Conservation (phyloP, 2,113 vertebrate species). For the Oryzias javanicus region DNA sequence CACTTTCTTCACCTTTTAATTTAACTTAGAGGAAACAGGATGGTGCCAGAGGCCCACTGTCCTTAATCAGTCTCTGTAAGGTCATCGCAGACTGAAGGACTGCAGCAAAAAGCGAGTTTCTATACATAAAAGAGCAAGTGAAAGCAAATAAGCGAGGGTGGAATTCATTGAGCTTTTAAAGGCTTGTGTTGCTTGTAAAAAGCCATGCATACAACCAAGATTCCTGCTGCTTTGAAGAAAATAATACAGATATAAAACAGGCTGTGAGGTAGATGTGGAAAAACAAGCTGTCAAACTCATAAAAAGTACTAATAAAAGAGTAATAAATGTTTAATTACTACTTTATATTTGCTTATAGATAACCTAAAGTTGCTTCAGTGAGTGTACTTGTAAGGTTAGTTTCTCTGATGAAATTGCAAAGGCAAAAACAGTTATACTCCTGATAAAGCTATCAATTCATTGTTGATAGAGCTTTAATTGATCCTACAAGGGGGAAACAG, state of each 20-base stretch:
- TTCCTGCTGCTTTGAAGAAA: slow-evolving; percentile 3
- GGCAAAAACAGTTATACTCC: no score
- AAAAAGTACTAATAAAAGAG: no score
- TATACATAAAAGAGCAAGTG: slow-evolving; percentile 48
- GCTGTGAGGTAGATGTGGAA: background rate
- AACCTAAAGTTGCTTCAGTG: no score
- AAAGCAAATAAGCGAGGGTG: slow-evolving; percentile 43
- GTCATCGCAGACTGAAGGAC: slow-evolving; percentile 64
- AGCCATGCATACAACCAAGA: slow-evolving; percentile 15
- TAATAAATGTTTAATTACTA: no score
- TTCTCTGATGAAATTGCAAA: no score
- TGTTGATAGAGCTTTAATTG: no score
- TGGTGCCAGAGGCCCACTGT: slow-evolving; percentile 63
- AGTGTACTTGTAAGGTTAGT: no score
- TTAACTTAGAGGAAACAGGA: slow-evolving; percentile 72
- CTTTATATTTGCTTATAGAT: no score
- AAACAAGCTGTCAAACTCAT: no score
- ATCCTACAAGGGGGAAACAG: no score
- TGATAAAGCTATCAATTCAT: no score
- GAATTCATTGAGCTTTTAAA: slow-evolving; percentile 61
- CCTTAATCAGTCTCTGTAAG: slow-evolving; percentile 75
- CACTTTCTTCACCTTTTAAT: slow-evolving; percentile 81
- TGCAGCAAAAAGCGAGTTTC: slow-evolving; percentile 45
- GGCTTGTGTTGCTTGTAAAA: slow-evolving; percentile 42
- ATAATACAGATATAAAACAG: slow-evolving; percentile 2